Evolutionary conservation across 2,797 vertebrate species (phyloP).

Genomic region (Nasua narica): DNA sequence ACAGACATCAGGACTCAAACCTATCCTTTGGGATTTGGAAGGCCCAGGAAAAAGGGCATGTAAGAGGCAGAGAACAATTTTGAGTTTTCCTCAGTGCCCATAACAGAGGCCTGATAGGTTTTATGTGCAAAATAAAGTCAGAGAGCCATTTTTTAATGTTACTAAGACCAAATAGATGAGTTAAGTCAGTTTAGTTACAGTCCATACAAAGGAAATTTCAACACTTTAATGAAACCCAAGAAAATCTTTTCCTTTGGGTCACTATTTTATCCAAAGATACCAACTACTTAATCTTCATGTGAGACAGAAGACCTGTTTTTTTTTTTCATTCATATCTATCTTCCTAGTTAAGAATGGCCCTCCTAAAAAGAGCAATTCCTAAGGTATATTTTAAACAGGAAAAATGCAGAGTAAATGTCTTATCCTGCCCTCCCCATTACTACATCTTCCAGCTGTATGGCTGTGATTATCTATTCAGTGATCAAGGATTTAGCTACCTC

Average conservation of each 20-base stretch:
- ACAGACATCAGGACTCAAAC: neutral
- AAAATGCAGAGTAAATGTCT: neutral
- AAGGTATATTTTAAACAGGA: neutral
- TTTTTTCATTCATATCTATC: neutral
- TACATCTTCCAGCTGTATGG: neutral
- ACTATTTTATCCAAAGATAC: neutral
- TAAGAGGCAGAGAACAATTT: neutral
- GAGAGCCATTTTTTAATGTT: neutral
- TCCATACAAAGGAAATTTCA: neutral
- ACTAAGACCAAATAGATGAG: neutral
- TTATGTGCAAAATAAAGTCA: neutral
- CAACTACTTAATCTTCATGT: neutral
- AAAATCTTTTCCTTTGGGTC: neutral
- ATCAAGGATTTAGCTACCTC: neutral
- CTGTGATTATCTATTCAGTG: neutral
- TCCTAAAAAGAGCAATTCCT: neutral
- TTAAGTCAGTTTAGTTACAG: neutral
- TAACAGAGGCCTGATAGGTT: rapidly evolving
- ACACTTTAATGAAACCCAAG: neutral
- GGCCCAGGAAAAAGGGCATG: neutral
- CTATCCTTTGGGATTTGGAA: neutral
- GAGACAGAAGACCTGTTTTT: neutral
- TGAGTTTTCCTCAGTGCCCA: neutral
- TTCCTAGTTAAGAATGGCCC: neutral
- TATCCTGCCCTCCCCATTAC: rapidly evolving